Conservation (phyloP, 2,797 vertebrate genomes). For the Psittacula derbiana region DNA sequence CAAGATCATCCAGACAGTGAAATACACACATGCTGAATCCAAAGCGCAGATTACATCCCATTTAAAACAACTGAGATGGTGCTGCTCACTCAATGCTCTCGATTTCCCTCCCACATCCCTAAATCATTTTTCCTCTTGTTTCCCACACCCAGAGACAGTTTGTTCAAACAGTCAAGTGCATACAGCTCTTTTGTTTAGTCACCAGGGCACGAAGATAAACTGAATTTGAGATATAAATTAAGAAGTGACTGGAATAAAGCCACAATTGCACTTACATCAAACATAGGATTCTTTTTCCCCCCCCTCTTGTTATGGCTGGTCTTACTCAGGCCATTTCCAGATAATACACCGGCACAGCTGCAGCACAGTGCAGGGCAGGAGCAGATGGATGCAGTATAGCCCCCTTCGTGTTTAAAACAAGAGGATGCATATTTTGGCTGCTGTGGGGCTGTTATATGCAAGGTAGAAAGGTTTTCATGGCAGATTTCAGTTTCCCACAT, state of each 20-base stretch:
- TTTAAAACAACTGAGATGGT: not conserved
- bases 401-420: constrained; percentile 2
- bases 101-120: not conserved
- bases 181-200: constrained; percentile 53
- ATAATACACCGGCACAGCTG: constrained; percentile 52
- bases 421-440: constrained; percentile 48
- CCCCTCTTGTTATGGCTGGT: constrained; percentile 11
- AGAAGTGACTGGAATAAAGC: constrained; percentile 62
- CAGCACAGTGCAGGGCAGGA: not conserved
- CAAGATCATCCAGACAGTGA: not conserved
- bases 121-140: not conserved
- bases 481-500: constrained; percentile 41
- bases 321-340: constrained; percentile 22
- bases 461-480: constrained; percentile 18
- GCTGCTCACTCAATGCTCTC: not conserved
- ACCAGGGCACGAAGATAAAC: constrained; percentile 42
- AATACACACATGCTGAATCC: not conserved
- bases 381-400: not conserved
- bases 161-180: constrained; percentile 56
- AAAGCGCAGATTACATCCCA: not conserved
- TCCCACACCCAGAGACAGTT: constrained; percentile 40
- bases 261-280: constrained; percentile 56
- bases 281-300: not conserved
- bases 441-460: not conserved
- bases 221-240: constrained; percentile 53